These are phyloP conservation scores for Thermophis baileyi DNA, from an alignment of 2,113 vertebrate genomes.

Conservation along the genomic window DNA sequence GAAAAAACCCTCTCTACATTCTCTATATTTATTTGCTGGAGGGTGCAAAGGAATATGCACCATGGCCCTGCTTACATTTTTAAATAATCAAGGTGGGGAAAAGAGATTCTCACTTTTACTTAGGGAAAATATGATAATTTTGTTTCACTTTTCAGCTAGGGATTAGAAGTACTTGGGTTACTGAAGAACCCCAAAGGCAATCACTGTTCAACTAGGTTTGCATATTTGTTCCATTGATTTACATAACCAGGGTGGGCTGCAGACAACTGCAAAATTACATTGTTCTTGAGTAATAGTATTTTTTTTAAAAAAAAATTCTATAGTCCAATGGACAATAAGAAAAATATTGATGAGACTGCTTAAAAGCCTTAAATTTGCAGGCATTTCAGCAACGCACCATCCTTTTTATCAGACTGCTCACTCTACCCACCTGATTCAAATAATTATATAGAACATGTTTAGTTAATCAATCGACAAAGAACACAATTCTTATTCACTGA, in stretches of 20 bases:
- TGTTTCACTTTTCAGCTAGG: conserved; percentile 54
- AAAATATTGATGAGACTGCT: conserved; percentile 62
- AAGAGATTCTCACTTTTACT: background rate
- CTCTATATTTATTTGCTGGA: conserved; percentile 55
- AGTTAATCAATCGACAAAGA: background rate
- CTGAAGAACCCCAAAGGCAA: conserved; percentile 64
- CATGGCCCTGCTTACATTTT: conserved; percentile 53
- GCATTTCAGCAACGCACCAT: background rate
- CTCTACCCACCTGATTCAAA: background rate
- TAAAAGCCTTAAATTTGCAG: conserved; percentile 8
- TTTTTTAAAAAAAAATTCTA: conserved; percentile 23
- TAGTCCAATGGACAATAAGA: conserved; percentile 53
- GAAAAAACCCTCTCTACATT: conserved; percentile 13
- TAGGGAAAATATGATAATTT: conserved; percentile 39
- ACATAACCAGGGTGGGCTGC: conserved; percentile 47
- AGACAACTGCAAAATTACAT: conserved; percentile 53
- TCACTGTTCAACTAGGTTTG: conserved; percentile 61
- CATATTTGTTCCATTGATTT: conserved; percentile 68
- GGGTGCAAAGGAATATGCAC: conserved; percentile 41
- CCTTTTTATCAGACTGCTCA: background rate
- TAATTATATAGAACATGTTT: background rate
- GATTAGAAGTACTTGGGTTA: conserved; percentile 67
- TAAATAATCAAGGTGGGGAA: conserved; percentile 40
- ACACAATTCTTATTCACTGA: background rate
- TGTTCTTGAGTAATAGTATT: conserved; percentile 52